Evolutionary conservation across 2,888 invertebrate species (phyloP).

Genomic region (Rhabditoides inermis): DNA sequence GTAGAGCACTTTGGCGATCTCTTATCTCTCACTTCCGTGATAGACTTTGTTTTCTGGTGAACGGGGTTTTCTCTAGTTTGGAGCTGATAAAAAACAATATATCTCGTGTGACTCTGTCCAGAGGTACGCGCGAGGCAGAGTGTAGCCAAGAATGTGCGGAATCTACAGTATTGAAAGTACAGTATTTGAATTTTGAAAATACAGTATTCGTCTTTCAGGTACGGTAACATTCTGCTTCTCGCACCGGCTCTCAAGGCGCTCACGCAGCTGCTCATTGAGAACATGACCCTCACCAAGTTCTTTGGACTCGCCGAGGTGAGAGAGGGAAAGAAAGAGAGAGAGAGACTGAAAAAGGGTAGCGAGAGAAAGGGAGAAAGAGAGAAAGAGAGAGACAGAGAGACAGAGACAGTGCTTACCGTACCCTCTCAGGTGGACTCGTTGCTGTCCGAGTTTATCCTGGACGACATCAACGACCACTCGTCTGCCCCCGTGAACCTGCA

Average conservation of each 20-base stretch:
- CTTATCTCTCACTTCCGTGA: no score
- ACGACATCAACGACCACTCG: slow-evolving; percentile 39
- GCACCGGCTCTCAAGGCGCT: slow-evolving; percentile 50
- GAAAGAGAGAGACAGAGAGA: neutral
- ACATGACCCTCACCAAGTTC: slow-evolving; percentile 51
- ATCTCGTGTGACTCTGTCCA: no score
- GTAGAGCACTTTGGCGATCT: no score
- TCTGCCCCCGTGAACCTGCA: slow-evolving; percentile 15
- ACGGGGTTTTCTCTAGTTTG: no score
- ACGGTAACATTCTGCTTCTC: slow-evolving; percentile 42
- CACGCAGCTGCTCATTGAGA: slow-evolving; percentile 50
- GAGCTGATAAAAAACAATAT: no score
- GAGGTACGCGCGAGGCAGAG: no score
- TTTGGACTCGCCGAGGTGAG: slow-evolving; percentile 48
- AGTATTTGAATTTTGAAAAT: no score
- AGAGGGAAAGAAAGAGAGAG: neutral
- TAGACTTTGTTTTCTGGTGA: no score
- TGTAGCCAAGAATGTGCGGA: no score
- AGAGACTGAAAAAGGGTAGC: neutral
- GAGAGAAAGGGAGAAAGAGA: neutral
- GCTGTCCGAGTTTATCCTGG: slow-evolving; percentile 48
- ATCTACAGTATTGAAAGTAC: no score
- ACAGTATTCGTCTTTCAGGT: no score
- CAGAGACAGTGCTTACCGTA: neutral
- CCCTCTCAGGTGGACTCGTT: slow-evolving; percentile 38